phyloP scores from a whole-genome alignment of 2,797 vertebrate species.

The Gymnoscopelus braueri region DNA sequence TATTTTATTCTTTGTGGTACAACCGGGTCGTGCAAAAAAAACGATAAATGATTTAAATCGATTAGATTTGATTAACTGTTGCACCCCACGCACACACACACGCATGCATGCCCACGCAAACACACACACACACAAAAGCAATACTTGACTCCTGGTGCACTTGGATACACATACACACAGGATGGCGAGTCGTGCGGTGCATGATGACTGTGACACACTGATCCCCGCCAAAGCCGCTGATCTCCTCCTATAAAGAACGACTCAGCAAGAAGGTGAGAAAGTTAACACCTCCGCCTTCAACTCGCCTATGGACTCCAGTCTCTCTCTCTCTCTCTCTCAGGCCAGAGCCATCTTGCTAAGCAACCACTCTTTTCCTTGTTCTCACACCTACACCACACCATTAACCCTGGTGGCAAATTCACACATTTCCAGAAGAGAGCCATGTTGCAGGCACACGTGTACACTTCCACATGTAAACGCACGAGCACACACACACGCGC shows the following conservation, averaged over 20 bases:
- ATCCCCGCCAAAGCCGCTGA: constrained; percentile 47
- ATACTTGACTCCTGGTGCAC: too few relatives aligned
- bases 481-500: constrained; percentile 4
- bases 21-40: too few relatives aligned
- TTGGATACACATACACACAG: background rate
- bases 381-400: constrained; percentile 35
- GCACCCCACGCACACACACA: background rate
- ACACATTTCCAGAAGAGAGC: constrained; percentile 48
- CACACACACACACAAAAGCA: background rate
- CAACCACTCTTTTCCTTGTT: constrained; percentile 21
- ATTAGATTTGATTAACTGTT: too few relatives aligned
- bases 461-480: constrained; percentile 48
- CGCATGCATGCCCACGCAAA: background rate
- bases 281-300: constrained; percentile 25
- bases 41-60: too few relatives aligned
- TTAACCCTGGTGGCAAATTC: constrained; percentile 51
- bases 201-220: constrained; percentile 32
- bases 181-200: constrained; percentile 20
- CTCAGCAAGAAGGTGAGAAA: constrained; percentile 27
- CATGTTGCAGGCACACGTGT: constrained; percentile 15
- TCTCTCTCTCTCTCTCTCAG: constrained; percentile 16
- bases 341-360: constrained; percentile 41
- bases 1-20: too few relatives aligned
- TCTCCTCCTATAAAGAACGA: constrained; percentile 36
- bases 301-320: background rate